Evolutionary conservation across 1,140 invertebrate species (phyloP).

Genomic region (Drosophila ambigua): DNA sequence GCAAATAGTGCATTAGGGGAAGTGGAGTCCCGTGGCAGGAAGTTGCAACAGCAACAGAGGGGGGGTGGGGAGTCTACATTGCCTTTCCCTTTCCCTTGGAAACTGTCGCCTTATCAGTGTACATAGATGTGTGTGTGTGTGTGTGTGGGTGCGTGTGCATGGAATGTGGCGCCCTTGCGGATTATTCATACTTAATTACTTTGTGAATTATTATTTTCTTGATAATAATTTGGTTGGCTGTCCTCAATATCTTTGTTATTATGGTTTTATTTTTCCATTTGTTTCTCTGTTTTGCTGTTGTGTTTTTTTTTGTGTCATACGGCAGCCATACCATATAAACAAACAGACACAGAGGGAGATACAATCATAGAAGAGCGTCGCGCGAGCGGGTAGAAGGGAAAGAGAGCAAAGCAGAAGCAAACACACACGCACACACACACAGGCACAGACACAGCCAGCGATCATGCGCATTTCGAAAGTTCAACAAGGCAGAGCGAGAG

Average conservation of each 20-base stretch:
- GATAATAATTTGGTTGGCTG: slow-evolving; percentile 44
- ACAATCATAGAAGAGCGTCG: neutral
- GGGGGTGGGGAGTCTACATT: too few species aligned
- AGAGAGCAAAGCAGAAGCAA: slow-evolving; percentile 4
- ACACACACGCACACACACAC: neutral
- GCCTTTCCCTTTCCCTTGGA: too few species aligned
- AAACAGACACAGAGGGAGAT: slow-evolving; percentile 56
- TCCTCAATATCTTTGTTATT: slow-evolving; percentile 50
- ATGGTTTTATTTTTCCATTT: slow-evolving; percentile 49
- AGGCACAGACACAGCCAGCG: slow-evolving; percentile 11
- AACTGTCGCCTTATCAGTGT: too few species aligned
- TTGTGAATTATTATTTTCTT: slow-evolving; percentile 63
- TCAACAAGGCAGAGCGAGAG: slow-evolving; percentile 55
- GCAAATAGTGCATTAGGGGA: too few species aligned
- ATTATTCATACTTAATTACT: slow-evolving; percentile 75
- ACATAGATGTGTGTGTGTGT: slow-evolving; percentile 7
- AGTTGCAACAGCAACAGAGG: too few species aligned
- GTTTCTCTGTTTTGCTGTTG: slow-evolving; percentile 24
- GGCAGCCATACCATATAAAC: slow-evolving; percentile 62
- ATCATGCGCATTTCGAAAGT: slow-evolving; percentile 74
- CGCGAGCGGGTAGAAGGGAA: neutral
- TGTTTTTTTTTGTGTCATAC: slow-evolving; percentile 52
- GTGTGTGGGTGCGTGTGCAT: neutral
- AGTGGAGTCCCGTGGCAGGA: too few species aligned
- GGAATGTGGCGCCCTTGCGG: slow-evolving; percentile 53